phyloP scores from a whole-genome alignment of 2,113 vertebrate genomes.

The Datnioides undecimradiatus region DNA sequence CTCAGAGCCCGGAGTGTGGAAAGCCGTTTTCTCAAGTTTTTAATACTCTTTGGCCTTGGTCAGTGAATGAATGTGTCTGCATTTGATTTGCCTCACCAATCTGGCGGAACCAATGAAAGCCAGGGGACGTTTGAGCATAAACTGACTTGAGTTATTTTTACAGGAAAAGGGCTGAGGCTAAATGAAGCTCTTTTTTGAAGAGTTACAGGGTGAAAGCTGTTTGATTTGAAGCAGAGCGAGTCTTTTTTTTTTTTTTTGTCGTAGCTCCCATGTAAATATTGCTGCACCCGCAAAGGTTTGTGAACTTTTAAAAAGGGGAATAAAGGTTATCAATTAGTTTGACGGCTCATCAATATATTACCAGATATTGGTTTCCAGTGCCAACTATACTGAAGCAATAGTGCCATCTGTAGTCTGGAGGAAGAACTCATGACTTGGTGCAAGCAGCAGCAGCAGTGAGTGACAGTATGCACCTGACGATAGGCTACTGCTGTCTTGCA shows the following conservation, averaged over 20 bases:
- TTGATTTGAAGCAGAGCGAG: conserved; percentile 51
- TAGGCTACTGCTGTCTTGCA: neutral
- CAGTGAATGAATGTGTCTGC: conserved; percentile 75
- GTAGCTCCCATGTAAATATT: conserved; percentile 43
- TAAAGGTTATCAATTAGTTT: conserved; percentile 72
- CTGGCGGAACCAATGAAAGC: conserved; percentile 75
- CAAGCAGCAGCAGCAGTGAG: conserved; percentile 19
- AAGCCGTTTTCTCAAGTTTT: conserved; percentile 73
- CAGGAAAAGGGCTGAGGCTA: conserved; percentile 62
- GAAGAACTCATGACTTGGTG: conserved; percentile 49
- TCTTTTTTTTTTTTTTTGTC: conserved; percentile 56
- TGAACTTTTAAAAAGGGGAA: conserved; percentile 65
- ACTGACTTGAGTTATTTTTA: conserved; percentile 75
- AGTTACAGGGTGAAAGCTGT: conserved; percentile 57
- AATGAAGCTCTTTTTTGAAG: conserved; percentile 63
- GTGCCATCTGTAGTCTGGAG: conserved; percentile 84
- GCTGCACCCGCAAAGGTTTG: conserved; percentile 64
- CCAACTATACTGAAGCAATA: conserved; percentile 76
- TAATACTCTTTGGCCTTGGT: conserved; percentile 72
- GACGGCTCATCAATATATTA: conserved; percentile 59
- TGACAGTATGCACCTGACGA: conserved; percentile 34
- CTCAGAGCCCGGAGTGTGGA: conserved; percentile 63
- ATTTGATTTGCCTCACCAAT: conserved; percentile 78
- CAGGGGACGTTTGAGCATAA: conserved; percentile 63
- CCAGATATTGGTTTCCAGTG: conserved; percentile 16